These are phyloP conservation scores for Metaphire vulgaris DNA, from an alignment of 1,140 invertebrate genomes.

Conservation along the genomic window DNA sequence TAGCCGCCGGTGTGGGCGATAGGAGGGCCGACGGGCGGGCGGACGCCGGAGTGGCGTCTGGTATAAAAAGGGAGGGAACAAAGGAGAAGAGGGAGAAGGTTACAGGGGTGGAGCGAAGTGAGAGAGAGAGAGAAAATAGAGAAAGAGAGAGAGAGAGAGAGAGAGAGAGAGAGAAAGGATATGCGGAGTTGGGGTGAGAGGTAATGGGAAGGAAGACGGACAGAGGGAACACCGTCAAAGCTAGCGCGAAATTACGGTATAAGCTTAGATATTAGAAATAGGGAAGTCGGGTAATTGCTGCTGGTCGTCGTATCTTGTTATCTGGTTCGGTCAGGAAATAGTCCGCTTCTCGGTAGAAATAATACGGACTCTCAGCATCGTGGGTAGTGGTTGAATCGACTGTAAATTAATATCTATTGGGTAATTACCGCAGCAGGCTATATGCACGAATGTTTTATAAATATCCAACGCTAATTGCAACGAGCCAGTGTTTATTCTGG, in stretches of 20 bases:
- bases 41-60: neutral
- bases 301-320: neutral
- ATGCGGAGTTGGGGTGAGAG: neutral
- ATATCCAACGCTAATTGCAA: too few species aligned
- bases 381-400: too few species aligned
- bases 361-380: too few species aligned
- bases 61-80: neutral
- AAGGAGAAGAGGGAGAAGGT: neutral
- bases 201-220: neutral
- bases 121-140: neutral
- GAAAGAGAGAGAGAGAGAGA: neutral
- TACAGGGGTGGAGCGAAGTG: neutral
- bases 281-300: neutral
- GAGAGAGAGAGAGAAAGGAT: neutral
- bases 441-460: too few species aligned
- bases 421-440: too few species aligned
- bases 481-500: too few species aligned
- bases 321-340: neutral
- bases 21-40: too few species aligned
- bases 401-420: too few species aligned
- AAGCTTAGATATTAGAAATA: neutral
- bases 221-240: neutral
- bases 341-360: neutral
- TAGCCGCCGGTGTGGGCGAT: too few species aligned
- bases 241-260: neutral